Conservation (phyloP, 2,113 vertebrate species). For the Pseudorasbora parva region DNA sequence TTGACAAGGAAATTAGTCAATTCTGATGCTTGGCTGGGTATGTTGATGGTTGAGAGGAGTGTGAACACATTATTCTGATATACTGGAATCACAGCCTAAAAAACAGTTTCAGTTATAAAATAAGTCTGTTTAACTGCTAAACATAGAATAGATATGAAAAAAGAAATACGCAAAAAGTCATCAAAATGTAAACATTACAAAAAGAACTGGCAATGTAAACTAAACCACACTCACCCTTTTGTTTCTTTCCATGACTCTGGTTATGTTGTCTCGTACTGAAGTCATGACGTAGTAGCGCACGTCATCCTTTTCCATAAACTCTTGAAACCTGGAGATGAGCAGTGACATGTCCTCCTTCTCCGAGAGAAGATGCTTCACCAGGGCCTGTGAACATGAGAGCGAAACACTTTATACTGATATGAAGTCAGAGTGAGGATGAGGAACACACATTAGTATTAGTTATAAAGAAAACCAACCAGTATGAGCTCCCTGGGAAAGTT, state of each 20-base stretch:
- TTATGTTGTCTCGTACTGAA: constrained; percentile 67
- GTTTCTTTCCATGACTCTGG: constrained; percentile 75
- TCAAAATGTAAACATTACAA: too few species aligned
- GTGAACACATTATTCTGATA: constrained; percentile 86
- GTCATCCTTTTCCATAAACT: constrained; percentile 86
- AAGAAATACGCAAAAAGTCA: too few species aligned
- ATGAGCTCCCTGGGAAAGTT: constrained; percentile 84
- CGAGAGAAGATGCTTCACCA: constrained; percentile 81
- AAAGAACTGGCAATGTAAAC: neutral
- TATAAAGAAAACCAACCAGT: constrained; percentile 71
- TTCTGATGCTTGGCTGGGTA: constrained; percentile 77
- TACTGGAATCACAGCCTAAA: constrained; percentile 66
- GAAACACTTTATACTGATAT: neutral
- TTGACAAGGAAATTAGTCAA: constrained; percentile 82
- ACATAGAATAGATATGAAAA: neutral
- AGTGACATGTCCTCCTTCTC: constrained; percentile 72
- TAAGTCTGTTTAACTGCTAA: neutral
- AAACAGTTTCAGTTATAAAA: neutral
- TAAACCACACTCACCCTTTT: constrained; percentile 76
- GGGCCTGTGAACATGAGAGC: constrained; percentile 67
- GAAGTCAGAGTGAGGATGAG: neutral
- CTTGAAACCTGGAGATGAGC: constrained; percentile 87
- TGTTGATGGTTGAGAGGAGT: constrained; percentile 82
- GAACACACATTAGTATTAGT: neutral
- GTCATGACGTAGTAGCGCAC: constrained; percentile 88